Conservation (phyloP, 1,140 invertebrate species). For the Aleiodes sp. region DNA sequence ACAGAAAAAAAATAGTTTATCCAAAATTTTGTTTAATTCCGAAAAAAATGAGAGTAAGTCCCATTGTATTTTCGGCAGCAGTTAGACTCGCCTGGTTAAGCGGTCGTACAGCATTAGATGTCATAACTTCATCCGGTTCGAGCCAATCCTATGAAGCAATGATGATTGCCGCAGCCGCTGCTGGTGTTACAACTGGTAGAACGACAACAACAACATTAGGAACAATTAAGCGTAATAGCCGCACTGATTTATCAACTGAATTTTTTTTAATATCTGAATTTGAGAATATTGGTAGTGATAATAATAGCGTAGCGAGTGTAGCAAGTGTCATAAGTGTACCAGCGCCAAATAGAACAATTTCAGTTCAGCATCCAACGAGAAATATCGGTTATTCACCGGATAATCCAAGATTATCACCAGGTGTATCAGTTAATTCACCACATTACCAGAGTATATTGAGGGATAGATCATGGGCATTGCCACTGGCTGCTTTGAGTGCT, state of each 20-base stretch:
- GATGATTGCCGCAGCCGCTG: constrained; percentile 34
- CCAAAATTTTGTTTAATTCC: too few relatives aligned
- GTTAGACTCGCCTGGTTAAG: not conserved
- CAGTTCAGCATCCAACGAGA: constrained; percentile 43
- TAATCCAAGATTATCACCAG: constrained; percentile 34
- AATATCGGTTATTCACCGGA: constrained; percentile 24
- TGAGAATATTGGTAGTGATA: constrained; percentile 50
- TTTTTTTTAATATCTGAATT: constrained; percentile 75
- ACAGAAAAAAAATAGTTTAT: too few relatives aligned
- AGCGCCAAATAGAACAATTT: constrained; percentile 54
- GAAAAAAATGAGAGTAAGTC: constrained; percentile 54
- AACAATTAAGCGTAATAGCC: constrained; percentile 18
- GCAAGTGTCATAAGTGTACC: constrained; percentile 60
- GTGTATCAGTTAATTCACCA: constrained; percentile 33
- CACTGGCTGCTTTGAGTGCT: constrained; percentile 80
- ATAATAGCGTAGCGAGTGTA: constrained; percentile 51
- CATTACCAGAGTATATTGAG: constrained; percentile 65
- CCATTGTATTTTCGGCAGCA: constrained; percentile 58
- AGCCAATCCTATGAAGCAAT: constrained; percentile 25
- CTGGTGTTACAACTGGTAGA: constrained; percentile 33
- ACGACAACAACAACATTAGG: constrained; percentile 30
- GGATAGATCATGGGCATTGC: constrained; percentile 85
- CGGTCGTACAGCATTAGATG: constrained; percentile 16
- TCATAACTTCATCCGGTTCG: not conserved
- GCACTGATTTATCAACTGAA: constrained; percentile 77